Conservation (phyloP, 2,888 invertebrate genomes). For the Brassicogethes aeneus region DNA sequence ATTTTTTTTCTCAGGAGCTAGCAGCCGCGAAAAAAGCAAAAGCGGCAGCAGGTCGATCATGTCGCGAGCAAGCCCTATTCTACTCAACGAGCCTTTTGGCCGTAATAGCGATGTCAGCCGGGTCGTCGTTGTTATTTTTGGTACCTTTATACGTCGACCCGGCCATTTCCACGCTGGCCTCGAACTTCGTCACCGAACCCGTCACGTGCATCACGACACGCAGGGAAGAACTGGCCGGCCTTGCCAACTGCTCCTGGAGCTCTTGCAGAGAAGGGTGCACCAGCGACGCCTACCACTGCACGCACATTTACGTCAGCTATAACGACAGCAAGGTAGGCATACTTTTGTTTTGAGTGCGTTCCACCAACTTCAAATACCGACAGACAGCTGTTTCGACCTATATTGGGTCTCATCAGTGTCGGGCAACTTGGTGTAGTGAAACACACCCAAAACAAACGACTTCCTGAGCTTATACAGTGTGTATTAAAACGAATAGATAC, state of each 20-base stretch:
- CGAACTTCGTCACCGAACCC: slow-evolving; percentile 66
- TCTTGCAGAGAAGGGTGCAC: slow-evolving; percentile 76
- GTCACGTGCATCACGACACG: slow-evolving; percentile 64
- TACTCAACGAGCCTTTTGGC: slow-evolving; percentile 63
- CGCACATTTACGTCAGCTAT: slow-evolving; percentile 55
- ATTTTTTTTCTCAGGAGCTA: slow-evolving; percentile 46
- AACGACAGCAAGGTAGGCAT: slow-evolving; percentile 29
- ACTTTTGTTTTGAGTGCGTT: no score
- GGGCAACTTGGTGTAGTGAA: no score
- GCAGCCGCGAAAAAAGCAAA: slow-evolving; percentile 40
- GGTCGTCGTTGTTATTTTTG: slow-evolving; percentile 62
- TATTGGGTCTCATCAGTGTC: no score
- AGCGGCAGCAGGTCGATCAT: slow-evolving; percentile 45
- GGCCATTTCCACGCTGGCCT: slow-evolving; percentile 56
- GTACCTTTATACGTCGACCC: slow-evolving; percentile 66
- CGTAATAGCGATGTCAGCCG: slow-evolving; percentile 61
- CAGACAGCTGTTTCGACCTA: no score
- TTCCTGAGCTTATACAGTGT: no score
- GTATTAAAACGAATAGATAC: no score
- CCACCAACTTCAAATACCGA: no score
- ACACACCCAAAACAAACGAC: no score
- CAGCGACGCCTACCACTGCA: slow-evolving; percentile 62
- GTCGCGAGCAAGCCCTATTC: slow-evolving; percentile 60
- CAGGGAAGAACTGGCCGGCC: slow-evolving; percentile 60
- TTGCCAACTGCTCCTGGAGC: slow-evolving; percentile 73